Conservation (phyloP, 2,888 invertebrate genomes). For the Liodrosophila aerea region DNA sequence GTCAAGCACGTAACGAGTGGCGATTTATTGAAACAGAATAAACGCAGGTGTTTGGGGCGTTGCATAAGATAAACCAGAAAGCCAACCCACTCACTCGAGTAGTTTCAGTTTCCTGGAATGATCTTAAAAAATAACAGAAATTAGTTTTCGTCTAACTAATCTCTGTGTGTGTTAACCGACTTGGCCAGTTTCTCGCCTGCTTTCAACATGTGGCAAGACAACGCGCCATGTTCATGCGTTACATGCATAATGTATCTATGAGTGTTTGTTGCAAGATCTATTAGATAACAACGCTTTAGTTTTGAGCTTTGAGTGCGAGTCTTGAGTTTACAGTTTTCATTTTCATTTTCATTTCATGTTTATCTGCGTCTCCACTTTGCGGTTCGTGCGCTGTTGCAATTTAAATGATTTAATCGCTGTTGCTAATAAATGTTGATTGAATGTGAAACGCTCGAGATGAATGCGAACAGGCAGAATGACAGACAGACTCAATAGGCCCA, state of each 20-base stretch:
- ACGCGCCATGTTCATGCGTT: conserved; percentile 46
- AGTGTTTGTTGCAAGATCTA: conserved; percentile 65
- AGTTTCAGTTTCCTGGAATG: background rate
- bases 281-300: conserved; percentile 69
- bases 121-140: background rate
- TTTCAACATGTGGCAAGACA: conserved; percentile 58
- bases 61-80: too few species aligned
- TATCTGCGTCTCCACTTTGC: conserved; percentile 32
- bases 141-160: background rate
- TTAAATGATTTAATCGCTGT: conserved; percentile 65
- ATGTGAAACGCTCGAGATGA: conserved; percentile 47
- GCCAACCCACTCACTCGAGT: background rate
- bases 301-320: conserved; percentile 23
- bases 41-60: too few species aligned
- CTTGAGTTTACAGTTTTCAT: conserved; percentile 19
- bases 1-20: background rate
- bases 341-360: conserved; percentile 13
- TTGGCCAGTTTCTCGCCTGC: conserved; percentile 27
- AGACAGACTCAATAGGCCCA: too few species aligned
- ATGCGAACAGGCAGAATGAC: too few species aligned
- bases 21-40: background rate
- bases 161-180: conserved; percentile 14
- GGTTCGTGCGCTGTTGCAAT: conserved; percentile 62
- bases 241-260: conserved; percentile 30
- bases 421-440: conserved; percentile 47